These are phyloP conservation scores for Eudasyphora cyanicolor DNA, from an alignment of 2,888 invertebrate species.

Conservation along the genomic window DNA sequence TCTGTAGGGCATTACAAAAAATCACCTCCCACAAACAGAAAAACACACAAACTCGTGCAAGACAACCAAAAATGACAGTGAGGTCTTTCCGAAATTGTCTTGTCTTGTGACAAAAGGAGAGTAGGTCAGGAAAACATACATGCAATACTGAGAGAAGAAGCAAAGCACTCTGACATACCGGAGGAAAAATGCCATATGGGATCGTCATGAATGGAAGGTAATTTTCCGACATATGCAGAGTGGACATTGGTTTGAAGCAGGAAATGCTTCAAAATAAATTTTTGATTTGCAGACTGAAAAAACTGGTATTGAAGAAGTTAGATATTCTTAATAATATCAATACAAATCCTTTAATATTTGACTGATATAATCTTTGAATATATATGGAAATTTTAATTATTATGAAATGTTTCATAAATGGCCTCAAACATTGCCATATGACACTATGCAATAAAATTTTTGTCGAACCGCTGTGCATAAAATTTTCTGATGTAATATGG, in stretches of 20 bases:
- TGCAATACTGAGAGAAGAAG: not conserved
- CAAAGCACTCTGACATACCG: not conserved
- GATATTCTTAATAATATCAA: no score
- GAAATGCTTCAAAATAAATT: no score
- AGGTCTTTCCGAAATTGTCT: conserved; percentile 7
- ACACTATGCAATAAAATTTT: no score
- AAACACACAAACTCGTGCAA: not conserved
- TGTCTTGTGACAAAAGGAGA: conserved; percentile 17
- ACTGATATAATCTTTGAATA: no score
- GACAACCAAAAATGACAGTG: conserved; percentile 12
- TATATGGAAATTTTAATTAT: no score
- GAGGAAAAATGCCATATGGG: conserved; percentile 2
- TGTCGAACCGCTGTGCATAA: no score
- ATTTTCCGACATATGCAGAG: not conserved
- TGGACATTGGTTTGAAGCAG: not conserved
- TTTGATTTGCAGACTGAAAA: no score
- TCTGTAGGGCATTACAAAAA: not conserved
- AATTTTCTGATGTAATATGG: no score
- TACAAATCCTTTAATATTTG: no score
- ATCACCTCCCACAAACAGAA: conserved; percentile 8
- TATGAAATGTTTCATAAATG: no score
- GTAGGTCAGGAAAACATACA: conserved; percentile 27
- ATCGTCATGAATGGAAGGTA: not conserved
- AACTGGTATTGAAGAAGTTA: no score
- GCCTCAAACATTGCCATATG: no score